Conservation (phyloP, 2,113 vertebrate species). For the Panthera tigris region DNA sequence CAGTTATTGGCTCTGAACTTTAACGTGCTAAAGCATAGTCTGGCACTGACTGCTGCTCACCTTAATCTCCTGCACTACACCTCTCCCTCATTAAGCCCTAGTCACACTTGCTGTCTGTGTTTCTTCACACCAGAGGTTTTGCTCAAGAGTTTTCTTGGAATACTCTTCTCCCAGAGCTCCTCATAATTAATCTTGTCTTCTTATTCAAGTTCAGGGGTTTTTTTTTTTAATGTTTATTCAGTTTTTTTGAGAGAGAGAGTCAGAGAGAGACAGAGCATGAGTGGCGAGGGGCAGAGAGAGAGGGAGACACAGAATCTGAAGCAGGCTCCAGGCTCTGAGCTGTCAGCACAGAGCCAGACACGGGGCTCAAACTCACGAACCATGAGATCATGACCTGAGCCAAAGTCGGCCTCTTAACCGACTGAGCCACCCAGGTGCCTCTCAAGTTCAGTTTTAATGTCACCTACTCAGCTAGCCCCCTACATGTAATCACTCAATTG, state of each 20-base stretch:
- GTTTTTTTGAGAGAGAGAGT: too few species aligned
- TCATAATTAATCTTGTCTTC: background rate
- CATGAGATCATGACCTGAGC: too few species aligned
- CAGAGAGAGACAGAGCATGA: too few species aligned
- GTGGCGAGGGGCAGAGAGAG: too few species aligned
- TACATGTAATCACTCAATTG: background rate
- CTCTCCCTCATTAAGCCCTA: background rate
- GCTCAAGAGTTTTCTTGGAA: background rate
- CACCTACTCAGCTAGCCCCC: background rate
- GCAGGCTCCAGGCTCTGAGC: too few species aligned
- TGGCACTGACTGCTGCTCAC: background rate
- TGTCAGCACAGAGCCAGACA: too few species aligned
- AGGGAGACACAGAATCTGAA: too few species aligned
- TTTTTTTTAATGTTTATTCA: background rate
- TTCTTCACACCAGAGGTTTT: background rate
- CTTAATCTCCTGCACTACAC: background rate
- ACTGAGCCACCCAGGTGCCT: too few species aligned
- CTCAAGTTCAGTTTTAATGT: too few species aligned
- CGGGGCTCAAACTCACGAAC: too few species aligned
- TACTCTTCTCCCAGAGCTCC: background rate
- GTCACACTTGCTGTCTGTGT: background rate
- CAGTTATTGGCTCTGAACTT: too few species aligned
- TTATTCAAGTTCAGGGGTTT: background rate
- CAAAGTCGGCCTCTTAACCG: too few species aligned
- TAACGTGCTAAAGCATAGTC: rapidly evolving